Conservation (phyloP, 2,888 invertebrate genomes). For the Philhelius pedissequus region DNA sequence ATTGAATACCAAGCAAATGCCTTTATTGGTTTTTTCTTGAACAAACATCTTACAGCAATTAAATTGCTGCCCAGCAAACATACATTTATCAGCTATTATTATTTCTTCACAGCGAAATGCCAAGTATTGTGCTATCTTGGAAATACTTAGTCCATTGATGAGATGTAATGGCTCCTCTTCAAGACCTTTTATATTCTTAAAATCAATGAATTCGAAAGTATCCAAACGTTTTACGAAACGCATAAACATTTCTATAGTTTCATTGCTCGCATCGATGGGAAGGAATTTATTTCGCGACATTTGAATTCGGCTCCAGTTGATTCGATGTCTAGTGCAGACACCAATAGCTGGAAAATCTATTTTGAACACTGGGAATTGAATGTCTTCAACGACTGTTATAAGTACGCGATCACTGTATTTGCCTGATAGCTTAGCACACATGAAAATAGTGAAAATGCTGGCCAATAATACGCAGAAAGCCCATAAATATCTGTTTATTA, state of each 20-base stretch:
- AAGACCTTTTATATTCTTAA: conserved; percentile 69
- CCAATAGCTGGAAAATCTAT: conserved; percentile 76
- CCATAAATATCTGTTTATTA: conserved; percentile 71
- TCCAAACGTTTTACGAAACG: conserved; percentile 71
- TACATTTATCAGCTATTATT: conserved; percentile 77
- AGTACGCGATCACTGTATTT: conserved; percentile 71
- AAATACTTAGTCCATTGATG: conserved; percentile 70
- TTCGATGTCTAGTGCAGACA: conserved; percentile 73
- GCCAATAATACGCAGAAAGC: conserved; percentile 63
- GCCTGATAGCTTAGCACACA: conserved; percentile 67
- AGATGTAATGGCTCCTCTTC: conserved; percentile 38
- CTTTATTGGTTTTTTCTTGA: conserved; percentile 77
- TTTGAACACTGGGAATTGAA: conserved; percentile 74
- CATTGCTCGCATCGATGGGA: conserved; percentile 68
- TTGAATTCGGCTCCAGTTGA: conserved; percentile 74
- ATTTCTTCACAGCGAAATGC: conserved; percentile 78
- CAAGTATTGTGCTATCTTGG: conserved; percentile 71
- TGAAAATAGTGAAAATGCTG: conserved; percentile 49
- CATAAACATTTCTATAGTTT: conserved; percentile 69
- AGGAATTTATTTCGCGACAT: conserved; percentile 73
- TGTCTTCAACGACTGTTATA: conserved; percentile 74
- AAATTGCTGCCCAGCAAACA: conserved; percentile 76
- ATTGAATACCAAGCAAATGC: conserved; percentile 79
- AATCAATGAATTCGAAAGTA: conserved; percentile 57
- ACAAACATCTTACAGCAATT: conserved; percentile 79